phyloP scores from a whole-genome alignment of 2,113 vertebrate species.

The Leucoraja erinaceus region DNA sequence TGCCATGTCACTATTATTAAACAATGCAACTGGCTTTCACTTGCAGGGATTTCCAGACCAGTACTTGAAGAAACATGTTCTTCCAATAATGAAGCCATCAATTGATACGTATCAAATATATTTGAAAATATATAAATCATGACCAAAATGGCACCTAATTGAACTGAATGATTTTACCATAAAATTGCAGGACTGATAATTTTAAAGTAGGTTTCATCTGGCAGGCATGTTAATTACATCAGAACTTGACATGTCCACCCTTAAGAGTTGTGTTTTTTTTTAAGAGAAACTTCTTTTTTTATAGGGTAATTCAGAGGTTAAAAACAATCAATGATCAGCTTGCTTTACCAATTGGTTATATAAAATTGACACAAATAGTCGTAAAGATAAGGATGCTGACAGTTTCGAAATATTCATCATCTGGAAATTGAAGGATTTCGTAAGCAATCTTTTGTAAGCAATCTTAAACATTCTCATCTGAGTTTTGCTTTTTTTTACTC shows the following conservation, averaged over 20 bases:
- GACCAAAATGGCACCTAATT: not conserved
- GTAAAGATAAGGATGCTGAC: not conserved
- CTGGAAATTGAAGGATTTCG: no score
- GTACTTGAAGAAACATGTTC: not conserved
- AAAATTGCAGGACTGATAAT: not conserved
- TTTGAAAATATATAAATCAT: not conserved
- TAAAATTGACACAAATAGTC: not conserved
- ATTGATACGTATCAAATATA: not conserved
- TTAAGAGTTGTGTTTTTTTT: not conserved
- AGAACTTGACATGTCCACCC: not conserved
- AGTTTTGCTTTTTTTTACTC: not conserved
- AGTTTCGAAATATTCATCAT: not conserved
- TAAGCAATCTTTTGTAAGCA: not conserved
- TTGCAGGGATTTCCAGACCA: not conserved
- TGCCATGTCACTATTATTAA: not conserved
- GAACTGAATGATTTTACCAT: not conserved
- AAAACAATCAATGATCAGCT: not conserved
- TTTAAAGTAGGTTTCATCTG: not conserved
- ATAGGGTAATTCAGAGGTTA: not conserved
- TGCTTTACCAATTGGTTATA: not conserved
- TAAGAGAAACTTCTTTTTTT: not conserved
- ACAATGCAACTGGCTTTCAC: not conserved
- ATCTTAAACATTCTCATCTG: no score
- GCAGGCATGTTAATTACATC: not conserved
- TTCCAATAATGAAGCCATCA: not conserved